Percentiles rank a stretch among this genome's conserved stretches.
Conservation (phyloP, 2,888 invertebrate species). For the Parapristionchus giblindavisi region DNA sequence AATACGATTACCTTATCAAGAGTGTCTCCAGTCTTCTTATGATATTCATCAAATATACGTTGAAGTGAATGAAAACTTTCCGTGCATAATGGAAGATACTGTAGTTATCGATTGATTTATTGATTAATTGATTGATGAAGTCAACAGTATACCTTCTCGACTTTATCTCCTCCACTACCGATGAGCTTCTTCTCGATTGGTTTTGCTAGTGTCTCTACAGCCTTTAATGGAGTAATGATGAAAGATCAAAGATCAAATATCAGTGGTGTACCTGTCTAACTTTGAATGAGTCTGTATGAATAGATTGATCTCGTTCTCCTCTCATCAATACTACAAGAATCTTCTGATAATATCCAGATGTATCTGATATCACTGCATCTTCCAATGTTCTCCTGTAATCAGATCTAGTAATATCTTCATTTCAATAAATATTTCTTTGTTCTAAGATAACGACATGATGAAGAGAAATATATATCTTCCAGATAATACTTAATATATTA, state of each 20-base stretch:
- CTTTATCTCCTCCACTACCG: not conserved
- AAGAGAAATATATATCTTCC: too few species aligned
- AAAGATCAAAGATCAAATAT: too few species aligned
- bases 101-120: not conserved
- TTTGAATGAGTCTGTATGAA: slow-evolving; percentile 4
- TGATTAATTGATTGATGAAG: not conserved
- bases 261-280: not conserved
- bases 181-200: slow-evolving; percentile 23
- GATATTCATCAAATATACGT: slow-evolving; percentile 11
- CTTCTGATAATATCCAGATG: slow-evolving; percentile 35
- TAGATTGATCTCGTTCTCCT: slow-evolving; percentile 19
- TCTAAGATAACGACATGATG: too few species aligned
- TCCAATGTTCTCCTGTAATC: slow-evolving; percentile 45
- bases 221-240: too few species aligned
- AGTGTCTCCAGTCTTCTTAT: slow-evolving; percentile 29
- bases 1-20: slow-evolving; percentile 32
- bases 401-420: not conserved
- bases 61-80: slow-evolving; percentile 3
- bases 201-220: not conserved
- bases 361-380: slow-evolving; percentile 40
- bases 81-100: slow-evolving; percentile 14
- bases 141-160: not conserved
- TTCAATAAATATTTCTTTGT: not conserved
- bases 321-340: slow-evolving; percentile 8
- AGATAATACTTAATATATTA: too few species aligned